Percentiles rank a stretch among this genome's conserved stretches.
These are phyloP conservation scores for Anticlea derivata DNA, from an alignment of 2,888 invertebrate species.

Conservation along the genomic window DNA sequence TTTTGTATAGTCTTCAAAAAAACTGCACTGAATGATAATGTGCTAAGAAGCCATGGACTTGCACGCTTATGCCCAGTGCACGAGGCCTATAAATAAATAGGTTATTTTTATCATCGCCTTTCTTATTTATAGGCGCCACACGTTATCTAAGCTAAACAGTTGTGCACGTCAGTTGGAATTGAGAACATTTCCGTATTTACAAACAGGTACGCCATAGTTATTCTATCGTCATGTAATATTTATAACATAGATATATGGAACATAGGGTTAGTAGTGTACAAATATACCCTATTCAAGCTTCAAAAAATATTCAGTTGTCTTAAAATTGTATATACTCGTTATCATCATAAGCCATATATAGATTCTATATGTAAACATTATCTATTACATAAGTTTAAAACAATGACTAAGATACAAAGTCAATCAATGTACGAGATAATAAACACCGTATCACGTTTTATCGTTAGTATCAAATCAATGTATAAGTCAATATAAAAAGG, in stretches of 20 bases:
- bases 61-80: neutral
- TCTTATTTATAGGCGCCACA: neutral
- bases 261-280: too few species aligned
- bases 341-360: too few species aligned
- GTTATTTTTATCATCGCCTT: slow-evolving; percentile 7
- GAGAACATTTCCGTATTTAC: neutral
- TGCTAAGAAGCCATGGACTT: slow-evolving; percentile 5
- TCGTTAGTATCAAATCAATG: neutral
- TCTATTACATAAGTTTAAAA: too few species aligned
- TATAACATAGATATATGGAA: too few species aligned
- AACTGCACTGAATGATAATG: neutral
- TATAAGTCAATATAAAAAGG: neutral
- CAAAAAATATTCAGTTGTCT: too few species aligned
- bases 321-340: too few species aligned
- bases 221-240: too few species aligned
- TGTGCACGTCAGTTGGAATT: neutral
- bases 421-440: neutral
- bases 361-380: neutral
- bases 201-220: too few species aligned
- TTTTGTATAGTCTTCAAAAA: too few species aligned
- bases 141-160: neutral
- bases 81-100: slow-evolving; percentile 10
- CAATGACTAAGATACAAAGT: too few species aligned
- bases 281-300: too few species aligned
- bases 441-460: neutral